phyloP scores from a whole-genome alignment of 37 sponge, comb jelly and placozoan species.

The Mnemiopsis leidyi region DNA sequence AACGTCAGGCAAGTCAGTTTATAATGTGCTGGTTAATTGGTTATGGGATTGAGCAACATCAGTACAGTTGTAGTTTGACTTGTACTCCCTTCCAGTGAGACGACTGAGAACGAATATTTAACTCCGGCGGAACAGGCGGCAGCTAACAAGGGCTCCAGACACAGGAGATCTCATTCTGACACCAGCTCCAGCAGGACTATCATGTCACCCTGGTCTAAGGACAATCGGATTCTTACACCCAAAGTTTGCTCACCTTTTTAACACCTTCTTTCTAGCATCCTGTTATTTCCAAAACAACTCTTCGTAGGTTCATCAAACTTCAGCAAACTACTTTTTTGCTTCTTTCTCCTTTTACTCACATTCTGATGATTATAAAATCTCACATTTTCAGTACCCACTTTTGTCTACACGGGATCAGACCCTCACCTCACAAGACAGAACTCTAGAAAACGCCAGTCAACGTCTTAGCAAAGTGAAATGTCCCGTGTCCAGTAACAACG shows the following conservation, averaged over 20 bases:
- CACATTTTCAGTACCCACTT: background rate
- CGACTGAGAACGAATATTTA: conserved; percentile 42
- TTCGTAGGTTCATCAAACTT: no score
- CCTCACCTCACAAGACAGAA: background rate
- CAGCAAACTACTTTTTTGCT: no score
- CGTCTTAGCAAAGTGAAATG: background rate
- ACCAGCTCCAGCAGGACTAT: background rate
- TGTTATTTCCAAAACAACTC: no score
- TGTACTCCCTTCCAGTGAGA: conserved; percentile 1
- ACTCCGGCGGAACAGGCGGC: conserved; percentile 10
- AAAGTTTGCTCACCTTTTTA: background rate
- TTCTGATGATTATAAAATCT: no score
- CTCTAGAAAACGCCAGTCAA: background rate
- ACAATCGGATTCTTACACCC: conserved; percentile 15
- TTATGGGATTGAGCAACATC: no score
- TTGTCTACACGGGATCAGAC: background rate
- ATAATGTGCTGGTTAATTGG: no score
- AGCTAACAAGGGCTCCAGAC: background rate
- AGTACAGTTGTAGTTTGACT: no score
- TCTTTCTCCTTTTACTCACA: no score
- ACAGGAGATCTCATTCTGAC: conserved; percentile 44
- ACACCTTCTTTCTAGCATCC: no score
- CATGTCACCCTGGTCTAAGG: conserved; percentile 22
- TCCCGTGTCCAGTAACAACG: background rate
- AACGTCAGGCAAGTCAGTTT: no score